Base-by-base conservation (phyloP, 1,140 invertebrate species). In the Lordiphosa clarofinis region DNA sequence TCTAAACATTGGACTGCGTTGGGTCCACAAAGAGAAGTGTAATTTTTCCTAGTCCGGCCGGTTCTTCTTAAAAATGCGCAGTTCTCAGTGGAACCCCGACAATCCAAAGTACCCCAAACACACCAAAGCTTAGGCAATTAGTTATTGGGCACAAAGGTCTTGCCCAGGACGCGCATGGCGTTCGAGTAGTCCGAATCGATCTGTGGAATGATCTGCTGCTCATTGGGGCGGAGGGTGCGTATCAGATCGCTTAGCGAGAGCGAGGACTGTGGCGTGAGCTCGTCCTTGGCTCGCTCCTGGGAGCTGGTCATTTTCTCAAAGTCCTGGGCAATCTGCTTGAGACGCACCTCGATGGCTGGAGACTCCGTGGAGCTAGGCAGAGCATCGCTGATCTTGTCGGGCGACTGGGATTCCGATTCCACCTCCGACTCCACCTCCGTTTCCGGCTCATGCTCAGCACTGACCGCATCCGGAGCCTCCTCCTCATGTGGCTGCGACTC, bases 141-240 rank as follows among this genome's bases (percentile, higher is more conserved):
- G 60, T 84, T 82, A 42, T 65, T 68, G 35, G 75, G 56, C 24
- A 58, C 73, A 49, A 69, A 74, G n/a, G 73, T 89, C 56, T 89
- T 89, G 63, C 88, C 88, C 24, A 89, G 68, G 15, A 89, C 88
- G 13, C 87, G 81, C 88, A 89, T 89, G 38, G 88, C 87, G 63
- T 89, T 88, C 37, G 88, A 88, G 58, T 89, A 89, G 56, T 89
- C 86, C 7, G 87, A 89, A 55, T 89, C 88, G 59, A 89, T 89
- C 55, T 89, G 88, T 28, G 88, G 86, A 21, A 88, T 87, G 36
- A 88, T 86, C 56, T 89, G 88, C 48, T 89, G 87, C 21, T 89
- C 88, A 39, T 87, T 88, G 40, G 88, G 88, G n/a, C 87, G 74
- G 46, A 89, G 33, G 9, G 88, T 89, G 50, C 87, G 79, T 55